These are phyloP conservation scores for Drosophila obscura DNA, from an alignment of 1,140 invertebrate genomes.

Conservation along the genomic window DNA sequence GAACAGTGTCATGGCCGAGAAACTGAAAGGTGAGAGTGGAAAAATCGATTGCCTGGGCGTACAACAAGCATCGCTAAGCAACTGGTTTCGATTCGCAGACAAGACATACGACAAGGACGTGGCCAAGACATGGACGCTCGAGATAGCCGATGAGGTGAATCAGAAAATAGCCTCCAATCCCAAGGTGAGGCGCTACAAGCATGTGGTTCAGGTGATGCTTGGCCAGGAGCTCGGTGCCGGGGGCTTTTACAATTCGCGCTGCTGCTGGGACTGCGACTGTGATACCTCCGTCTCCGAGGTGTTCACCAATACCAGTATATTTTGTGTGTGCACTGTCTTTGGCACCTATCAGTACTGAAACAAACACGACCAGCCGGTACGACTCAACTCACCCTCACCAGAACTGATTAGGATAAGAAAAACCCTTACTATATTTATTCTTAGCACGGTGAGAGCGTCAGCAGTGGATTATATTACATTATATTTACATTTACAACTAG, in stretches of 20 bases:
- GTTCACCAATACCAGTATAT: conserved; percentile 65
- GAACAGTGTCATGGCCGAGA: conserved; percentile 57
- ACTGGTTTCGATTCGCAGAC: conserved; percentile 37
- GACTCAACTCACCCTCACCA: too few relatives aligned
- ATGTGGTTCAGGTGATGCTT: conserved; percentile 71
- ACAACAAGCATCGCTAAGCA: conserved; percentile 44
- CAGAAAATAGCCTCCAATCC: conserved; percentile 60
- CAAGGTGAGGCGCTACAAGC: conserved; percentile 66
- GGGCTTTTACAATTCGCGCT: conserved; percentile 59
- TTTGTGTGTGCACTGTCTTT: conserved; percentile 72
- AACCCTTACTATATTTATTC: conserved; percentile 38
- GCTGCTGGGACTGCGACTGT: conserved; percentile 73
- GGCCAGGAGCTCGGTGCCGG: conserved; percentile 72
- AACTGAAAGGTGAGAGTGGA: conserved; percentile 55
- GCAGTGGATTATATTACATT: conserved; percentile 15
- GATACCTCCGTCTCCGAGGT: conserved; percentile 69
- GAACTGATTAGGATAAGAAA: conserved; percentile 28
- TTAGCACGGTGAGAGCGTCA: conserved; percentile 53
- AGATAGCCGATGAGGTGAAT: conserved; percentile 70
- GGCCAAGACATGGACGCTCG: conserved; percentile 58
- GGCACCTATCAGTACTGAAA: conserved; percentile 66
- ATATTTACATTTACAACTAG: conserved; percentile 54
- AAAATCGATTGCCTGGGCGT: conserved; percentile 20
- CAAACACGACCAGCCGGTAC: too few relatives aligned
- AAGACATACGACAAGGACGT: conserved; percentile 63